These are phyloP conservation scores for Synanthedon formicaeformis DNA, from an alignment of 2,888 invertebrate species.

Conservation along the genomic window DNA sequence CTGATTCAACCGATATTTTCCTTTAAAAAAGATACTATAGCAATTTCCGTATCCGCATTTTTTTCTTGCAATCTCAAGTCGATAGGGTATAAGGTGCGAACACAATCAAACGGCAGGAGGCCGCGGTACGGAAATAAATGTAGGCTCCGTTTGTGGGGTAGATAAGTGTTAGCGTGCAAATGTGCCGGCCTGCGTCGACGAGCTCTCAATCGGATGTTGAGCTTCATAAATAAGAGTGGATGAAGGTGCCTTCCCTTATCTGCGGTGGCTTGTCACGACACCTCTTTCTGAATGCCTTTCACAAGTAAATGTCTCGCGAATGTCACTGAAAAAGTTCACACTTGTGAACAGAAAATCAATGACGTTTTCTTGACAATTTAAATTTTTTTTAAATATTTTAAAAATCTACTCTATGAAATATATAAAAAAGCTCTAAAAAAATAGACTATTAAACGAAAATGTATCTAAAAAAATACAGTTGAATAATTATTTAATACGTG, in stretches of 20 bases:
- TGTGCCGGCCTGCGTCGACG: conserved; percentile 40
- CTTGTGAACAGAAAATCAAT: no score
- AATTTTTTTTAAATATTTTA: no score
- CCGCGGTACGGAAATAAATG: conserved; percentile 57
- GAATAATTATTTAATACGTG: no score
- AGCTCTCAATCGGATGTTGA: conserved; percentile 61
- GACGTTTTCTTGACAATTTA: no score
- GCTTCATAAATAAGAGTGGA: conserved; percentile 66
- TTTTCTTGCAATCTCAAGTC: neutral
- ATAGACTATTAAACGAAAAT: no score
- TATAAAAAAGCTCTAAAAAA: no score
- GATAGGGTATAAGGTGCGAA: neutral
- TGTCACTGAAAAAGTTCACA: conserved; percentile 2
- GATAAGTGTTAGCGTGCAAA: conserved; percentile 53
- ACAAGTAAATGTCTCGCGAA: conserved; percentile 11
- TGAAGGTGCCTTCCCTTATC: conserved; percentile 50
- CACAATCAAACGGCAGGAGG: conserved; percentile 45
- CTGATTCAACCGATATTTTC: no score
- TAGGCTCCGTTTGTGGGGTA: conserved; percentile 48
- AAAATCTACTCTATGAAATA: no score
- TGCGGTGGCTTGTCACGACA: conserved; percentile 30
- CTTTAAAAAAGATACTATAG: no score
- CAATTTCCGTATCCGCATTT: neutral
- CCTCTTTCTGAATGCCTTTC: conserved; percentile 37
- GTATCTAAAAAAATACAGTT: no score